Percentiles rank a stretch among this genome's conserved stretches.
phyloP scores from a whole-genome alignment of 2,888 invertebrate species.

The Cinara cedri region DNA sequence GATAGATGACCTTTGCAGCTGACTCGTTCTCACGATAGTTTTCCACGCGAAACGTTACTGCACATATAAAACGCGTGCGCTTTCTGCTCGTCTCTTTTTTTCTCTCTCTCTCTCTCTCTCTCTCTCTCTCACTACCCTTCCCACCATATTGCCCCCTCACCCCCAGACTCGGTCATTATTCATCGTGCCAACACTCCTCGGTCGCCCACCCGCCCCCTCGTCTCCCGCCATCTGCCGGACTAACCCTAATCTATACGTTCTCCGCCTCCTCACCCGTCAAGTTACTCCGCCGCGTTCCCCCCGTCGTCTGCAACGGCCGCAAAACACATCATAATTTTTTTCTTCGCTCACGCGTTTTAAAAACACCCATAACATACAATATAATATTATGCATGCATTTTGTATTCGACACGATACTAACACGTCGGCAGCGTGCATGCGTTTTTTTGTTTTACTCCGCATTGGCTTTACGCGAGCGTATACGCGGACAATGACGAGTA shows the following conservation, averaged over 20 bases:
- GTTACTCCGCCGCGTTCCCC: too few species aligned
- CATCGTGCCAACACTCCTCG: slow-evolving; percentile 29
- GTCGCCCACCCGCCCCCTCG: background rate
- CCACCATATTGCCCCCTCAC: background rate
- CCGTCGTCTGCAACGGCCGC: background rate
- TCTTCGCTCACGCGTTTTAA: background rate
- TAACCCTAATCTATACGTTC: slow-evolving; percentile 47
- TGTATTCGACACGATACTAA: too few species aligned
- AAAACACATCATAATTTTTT: slow-evolving; percentile 14
- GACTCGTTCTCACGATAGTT: slow-evolving; percentile 54
- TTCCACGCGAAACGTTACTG: slow-evolving; percentile 54
- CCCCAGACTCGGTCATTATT: slow-evolving; percentile 38
- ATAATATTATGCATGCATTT: too few species aligned
- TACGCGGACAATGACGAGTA: background rate
- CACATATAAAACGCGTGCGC: background rate
- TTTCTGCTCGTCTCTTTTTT: slow-evolving; percentile 2
- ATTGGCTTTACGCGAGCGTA: too few species aligned
- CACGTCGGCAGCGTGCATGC: too few species aligned
- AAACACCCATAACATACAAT: too few species aligned
- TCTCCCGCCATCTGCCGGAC: slow-evolving; percentile 28
- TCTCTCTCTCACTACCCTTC: background rate
- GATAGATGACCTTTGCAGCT: slow-evolving; percentile 57
- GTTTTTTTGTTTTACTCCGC: too few species aligned
- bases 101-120: slow-evolving; percentile 13
- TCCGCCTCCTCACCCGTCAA: background rate